Base-by-base conservation (phyloP, 2,888 invertebrate genomes). In the Drosophila recens region DNA sequence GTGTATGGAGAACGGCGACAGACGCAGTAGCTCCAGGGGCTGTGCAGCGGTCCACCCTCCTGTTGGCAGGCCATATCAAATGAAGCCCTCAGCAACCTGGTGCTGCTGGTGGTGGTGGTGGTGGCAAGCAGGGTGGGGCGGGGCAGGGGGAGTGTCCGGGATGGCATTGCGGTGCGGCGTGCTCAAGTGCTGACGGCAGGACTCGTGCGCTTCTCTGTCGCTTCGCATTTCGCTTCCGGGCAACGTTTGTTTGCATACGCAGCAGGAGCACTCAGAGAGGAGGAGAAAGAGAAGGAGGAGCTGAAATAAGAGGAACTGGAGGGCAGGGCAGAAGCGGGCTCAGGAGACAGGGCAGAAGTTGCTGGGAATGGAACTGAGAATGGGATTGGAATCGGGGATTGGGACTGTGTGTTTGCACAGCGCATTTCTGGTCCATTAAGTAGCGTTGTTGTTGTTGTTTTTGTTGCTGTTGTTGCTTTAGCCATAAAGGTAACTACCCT, bases 351-450 rank as follows among this genome's bases (percentile, higher is more conserved):
- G 33, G 11, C 2, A 4, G 10, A 34, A 38, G 20, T n/a, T 10
- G 45, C 57, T n/a, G 53, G 15, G n/a, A 36, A 23, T 9, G 53
- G 42, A 27, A 49, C 17, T 30, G 34, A 15, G 42, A 40, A 33
- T 10, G 38, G 20, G 20, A 33, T 8, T 17, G 68, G 27, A 30
- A 49, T 9, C 17, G 36, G 36, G 54, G 30, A 40, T 10, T 34
- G 71, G 46, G 38, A 63, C 27, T 43, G 52, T 68, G 90, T 87
- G 90, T 87, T 87, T 89, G 90, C 88, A 75, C 81, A 81, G 79
- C 88, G 90, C 83, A 87, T 87, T 84, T 87, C 86, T 85, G 86
- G 86, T 89, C 86, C 86, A 87, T 87, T 89, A 89, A 87, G 88
- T 85, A 82, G 86, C 82, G 72, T 58, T 63, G 49, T 15, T 63